These are phyloP conservation scores for Amblyopsis rosae DNA, from an alignment of 2,113 vertebrate species.

Conservation along the genomic window DNA sequence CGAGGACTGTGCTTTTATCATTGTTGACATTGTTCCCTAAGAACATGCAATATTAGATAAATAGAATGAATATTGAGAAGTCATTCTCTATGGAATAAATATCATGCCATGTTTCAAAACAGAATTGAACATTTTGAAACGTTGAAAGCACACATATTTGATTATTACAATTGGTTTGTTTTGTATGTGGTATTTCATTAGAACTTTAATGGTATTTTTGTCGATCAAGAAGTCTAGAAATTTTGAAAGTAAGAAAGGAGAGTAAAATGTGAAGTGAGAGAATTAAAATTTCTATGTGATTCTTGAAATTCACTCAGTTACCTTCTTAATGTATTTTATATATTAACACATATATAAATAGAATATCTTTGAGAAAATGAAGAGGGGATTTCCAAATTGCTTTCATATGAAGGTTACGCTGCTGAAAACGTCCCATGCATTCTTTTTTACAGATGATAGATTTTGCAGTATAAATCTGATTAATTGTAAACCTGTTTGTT, in stretches of 20 bases:
- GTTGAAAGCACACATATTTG: too few species aligned
- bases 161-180: background rate
- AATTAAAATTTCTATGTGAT: constrained; percentile 10
- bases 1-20: too few species aligned
- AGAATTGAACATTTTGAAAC: too few species aligned
- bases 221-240: too few species aligned
- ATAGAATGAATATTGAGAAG: too few species aligned
- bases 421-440: constrained; percentile 30
- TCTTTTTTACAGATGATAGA: background rate
- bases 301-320: constrained; percentile 36
- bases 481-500: background rate
- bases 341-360: constrained; percentile 16
- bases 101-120: too few species aligned
- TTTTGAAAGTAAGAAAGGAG: too few species aligned
- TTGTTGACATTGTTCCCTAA: too few species aligned
- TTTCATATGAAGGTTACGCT: constrained; percentile 51
- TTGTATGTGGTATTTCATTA: too few species aligned
- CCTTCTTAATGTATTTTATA: constrained; percentile 1
- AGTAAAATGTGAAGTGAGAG: too few species aligned
- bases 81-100: too few species aligned
- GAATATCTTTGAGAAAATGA: constrained; percentile 25
- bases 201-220: background rate
- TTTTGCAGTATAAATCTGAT: background rate
- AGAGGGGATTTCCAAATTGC: constrained; percentile 43
- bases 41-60: too few species aligned